phyloP scores from a whole-genome alignment of 2,888 invertebrate genomes.

The Pemphredon lugubris region DNA sequence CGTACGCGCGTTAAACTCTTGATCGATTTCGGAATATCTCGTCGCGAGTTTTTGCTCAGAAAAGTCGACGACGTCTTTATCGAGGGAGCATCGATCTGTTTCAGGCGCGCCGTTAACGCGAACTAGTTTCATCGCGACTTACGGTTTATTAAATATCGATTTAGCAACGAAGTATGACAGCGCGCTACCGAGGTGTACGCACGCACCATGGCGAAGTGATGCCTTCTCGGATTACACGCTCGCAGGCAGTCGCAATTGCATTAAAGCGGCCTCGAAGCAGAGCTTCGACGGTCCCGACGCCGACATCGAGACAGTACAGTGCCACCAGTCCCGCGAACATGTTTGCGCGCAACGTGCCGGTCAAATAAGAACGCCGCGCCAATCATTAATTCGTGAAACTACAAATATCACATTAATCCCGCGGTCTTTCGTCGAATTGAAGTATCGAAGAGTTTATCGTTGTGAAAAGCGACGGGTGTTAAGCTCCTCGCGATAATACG shows the following conservation, averaged over 20 bases:
- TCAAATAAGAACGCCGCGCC: background rate
- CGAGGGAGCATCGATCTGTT: slow-evolving; percentile 4
- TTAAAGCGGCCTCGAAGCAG: slow-evolving; percentile 65
- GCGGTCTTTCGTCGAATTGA: background rate
- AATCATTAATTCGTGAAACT: too few relatives aligned
- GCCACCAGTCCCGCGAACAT: slow-evolving; percentile 39
- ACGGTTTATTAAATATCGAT: slow-evolving; percentile 58
- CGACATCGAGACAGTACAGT: slow-evolving; percentile 34
- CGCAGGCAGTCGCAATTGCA: slow-evolving; percentile 67
- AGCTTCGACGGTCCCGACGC: slow-evolving; percentile 47
- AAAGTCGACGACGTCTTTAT: slow-evolving; percentile 7
- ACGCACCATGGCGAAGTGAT: slow-evolving; percentile 31
- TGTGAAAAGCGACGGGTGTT: too few relatives aligned
- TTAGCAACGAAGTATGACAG: slow-evolving; percentile 40
- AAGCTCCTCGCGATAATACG: background rate
- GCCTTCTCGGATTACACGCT: slow-evolving; percentile 69
- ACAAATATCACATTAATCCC: too few relatives aligned
- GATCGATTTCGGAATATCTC: too few relatives aligned
- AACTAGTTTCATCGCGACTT: slow-evolving; percentile 31
- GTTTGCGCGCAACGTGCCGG: background rate
- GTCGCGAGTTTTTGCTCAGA: too few relatives aligned
- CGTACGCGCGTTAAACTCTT: too few relatives aligned
- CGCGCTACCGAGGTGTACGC: slow-evolving; percentile 32
- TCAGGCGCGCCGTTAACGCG: slow-evolving; percentile 15
- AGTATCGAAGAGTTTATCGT: background rate